A percentile compares a stretch with the other conserved stretches of the same genome.
These are phyloP conservation scores for Laodelphax striatellus DNA, from an alignment of 1,140 invertebrate species.

Conservation along the genomic window DNA sequence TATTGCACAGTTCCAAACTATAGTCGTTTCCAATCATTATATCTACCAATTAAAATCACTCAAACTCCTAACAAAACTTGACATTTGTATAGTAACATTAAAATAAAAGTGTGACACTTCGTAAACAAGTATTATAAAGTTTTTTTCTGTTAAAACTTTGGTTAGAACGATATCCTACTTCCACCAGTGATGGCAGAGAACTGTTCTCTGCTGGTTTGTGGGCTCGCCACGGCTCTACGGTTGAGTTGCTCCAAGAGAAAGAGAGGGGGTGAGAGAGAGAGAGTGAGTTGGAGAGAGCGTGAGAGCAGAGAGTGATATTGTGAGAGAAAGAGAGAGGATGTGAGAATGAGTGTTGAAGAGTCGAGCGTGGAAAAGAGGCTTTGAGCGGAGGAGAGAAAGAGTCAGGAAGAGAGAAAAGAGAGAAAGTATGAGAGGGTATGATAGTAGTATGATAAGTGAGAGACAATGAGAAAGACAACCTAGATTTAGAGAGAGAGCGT, in stretches of 20 bases:
- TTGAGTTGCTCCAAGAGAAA: constrained; percentile 3
- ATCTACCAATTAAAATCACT: neutral
- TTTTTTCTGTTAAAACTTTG: neutral
- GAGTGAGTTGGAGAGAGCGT: too few relatives aligned
- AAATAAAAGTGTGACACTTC: too few relatives aligned
- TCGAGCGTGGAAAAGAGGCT: too few relatives aligned
- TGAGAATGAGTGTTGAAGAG: too few relatives aligned
- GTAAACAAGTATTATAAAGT: too few relatives aligned
- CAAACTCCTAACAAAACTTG: too few relatives aligned
- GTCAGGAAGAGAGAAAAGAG: constrained; percentile 3
- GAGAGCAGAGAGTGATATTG: too few relatives aligned
- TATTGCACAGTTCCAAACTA: constrained; percentile 73
- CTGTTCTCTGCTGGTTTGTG: constrained; percentile 1
- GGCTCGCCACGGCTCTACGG: constrained; percentile 10
- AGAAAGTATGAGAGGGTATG: neutral
- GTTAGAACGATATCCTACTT: neutral
- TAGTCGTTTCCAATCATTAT: constrained; percentile 69
- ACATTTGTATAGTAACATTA: too few relatives aligned
- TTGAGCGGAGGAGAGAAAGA: constrained; percentile 6
- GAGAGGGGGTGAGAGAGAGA: neutral
- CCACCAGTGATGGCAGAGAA: constrained; percentile 10
- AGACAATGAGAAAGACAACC: neutral
- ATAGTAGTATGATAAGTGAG: neutral
- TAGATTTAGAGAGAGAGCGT: neutral
- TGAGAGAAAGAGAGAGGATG: too few relatives aligned